phyloP scores from a whole-genome alignment of 2,888 invertebrate genomes.

The Sinohyriopsis cumingii region DNA sequence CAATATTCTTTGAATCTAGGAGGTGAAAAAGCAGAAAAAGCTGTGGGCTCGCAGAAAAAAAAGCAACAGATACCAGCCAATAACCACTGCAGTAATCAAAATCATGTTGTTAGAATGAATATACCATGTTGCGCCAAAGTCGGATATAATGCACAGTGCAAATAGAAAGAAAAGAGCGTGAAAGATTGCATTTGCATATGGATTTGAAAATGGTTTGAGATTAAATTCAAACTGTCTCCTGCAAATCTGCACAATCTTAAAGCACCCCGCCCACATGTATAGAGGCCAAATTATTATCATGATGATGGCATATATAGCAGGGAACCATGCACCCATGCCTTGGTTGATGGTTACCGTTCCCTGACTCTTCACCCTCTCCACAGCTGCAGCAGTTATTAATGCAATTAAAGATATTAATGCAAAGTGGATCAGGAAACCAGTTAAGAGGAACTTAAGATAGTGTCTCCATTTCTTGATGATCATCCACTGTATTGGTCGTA shows the following conservation, averaged over 20 bases:
- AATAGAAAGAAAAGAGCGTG: too few relatives aligned
- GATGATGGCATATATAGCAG: neutral
- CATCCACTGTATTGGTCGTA: slow-evolving; percentile 39
- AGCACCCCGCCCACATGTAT: too few relatives aligned
- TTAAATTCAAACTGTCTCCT: too few relatives aligned
- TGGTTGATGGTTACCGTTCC: neutral
- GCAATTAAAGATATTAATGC: slow-evolving; percentile 42
- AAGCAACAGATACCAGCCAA: slow-evolving; percentile 56
- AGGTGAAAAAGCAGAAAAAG: slow-evolving; percentile 57
- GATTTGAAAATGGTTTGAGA: too few relatives aligned
- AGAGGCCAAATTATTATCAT: too few relatives aligned
- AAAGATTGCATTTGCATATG: too few relatives aligned
- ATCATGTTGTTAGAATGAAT: slow-evolving; percentile 32
- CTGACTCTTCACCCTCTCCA: slow-evolving; percentile 29
- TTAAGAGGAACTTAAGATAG: slow-evolving; percentile 35
- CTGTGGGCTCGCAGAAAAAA: slow-evolving; percentile 52
- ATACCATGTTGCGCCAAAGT: too few relatives aligned
- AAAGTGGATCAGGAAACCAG: slow-evolving; percentile 46
- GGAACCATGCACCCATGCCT: neutral
- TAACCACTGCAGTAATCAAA: slow-evolving; percentile 45
- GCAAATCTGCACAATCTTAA: too few relatives aligned
- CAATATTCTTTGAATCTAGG: slow-evolving; percentile 56
- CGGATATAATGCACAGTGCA: too few relatives aligned
- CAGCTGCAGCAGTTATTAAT: slow-evolving; percentile 34
- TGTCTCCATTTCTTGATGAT: slow-evolving; percentile 50